Percentiles rank a stretch among this genome's conserved stretches.
phyloP scores from a whole-genome alignment of 2,113 vertebrate species.

The Alligator sinensis region DNA sequence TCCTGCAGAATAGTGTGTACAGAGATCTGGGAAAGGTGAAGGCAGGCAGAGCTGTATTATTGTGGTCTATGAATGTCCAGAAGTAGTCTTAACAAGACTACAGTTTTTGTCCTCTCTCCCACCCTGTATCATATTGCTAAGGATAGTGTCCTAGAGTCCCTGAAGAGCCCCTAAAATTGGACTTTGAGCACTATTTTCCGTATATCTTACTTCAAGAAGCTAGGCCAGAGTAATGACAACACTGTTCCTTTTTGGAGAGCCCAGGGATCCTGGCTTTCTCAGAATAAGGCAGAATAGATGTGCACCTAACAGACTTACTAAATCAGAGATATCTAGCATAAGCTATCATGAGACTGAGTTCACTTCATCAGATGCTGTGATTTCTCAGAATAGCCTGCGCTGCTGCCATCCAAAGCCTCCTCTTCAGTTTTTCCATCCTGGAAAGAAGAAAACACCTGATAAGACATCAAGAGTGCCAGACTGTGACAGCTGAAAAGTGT shows the following conservation, averaged over 20 bases:
- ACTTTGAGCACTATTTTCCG: no score
- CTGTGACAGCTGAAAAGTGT: no score
- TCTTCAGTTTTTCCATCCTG: neutral
- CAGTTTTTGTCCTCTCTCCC: neutral
- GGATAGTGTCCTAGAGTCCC: neutral
- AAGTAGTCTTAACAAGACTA: neutral
- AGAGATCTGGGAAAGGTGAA: neutral
- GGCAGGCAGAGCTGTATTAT: neutral
- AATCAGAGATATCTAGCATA: no score
- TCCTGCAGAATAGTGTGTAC: neutral
- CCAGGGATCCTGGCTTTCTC: neutral
- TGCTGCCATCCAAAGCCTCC: neutral
- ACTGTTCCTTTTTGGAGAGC: neutral
- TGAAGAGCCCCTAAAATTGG: neutral
- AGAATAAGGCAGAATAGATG: no score
- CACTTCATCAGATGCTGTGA: neutral
- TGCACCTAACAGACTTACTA: no score
- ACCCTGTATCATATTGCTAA: neutral
- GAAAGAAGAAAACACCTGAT: neutral
- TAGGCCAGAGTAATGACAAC: neutral
- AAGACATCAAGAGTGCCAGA: neutral
- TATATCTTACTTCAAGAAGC: neutral
- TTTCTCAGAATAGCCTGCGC: neutral
- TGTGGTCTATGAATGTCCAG: neutral
- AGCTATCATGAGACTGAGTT: no score